A percentile compares a stretch with the other conserved stretches of the same genome.
These are phyloP conservation scores for Meles meles DNA, from an alignment of 2,113 vertebrate species.

Conservation along the genomic window DNA sequence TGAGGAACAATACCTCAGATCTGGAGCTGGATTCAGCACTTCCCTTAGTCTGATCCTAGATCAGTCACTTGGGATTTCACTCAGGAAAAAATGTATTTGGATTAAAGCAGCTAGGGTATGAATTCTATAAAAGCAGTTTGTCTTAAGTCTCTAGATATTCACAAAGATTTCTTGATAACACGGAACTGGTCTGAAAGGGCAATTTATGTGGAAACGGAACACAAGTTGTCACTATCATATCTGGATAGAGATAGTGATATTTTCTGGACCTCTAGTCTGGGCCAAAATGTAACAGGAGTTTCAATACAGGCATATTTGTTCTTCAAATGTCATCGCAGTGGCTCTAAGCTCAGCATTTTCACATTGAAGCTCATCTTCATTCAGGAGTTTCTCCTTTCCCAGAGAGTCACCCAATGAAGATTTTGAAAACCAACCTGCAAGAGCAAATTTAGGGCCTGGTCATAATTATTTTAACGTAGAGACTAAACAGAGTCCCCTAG, in stretches of 20 bases:
- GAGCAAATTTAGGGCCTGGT: neutral
- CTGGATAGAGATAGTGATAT: neutral
- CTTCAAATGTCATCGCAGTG: neutral
- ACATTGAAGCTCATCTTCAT: neutral
- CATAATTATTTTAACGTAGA: neutral
- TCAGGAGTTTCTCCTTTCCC: neutral
- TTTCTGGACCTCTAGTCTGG: neutral
- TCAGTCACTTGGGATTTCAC: neutral
- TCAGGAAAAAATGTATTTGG: neutral
- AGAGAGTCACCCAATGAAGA: neutral
- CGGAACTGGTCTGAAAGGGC: neutral
- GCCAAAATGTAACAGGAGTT: neutral
- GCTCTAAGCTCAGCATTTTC: neutral
- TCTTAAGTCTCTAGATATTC: neutral
- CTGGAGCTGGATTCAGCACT: neutral
- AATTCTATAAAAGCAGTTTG: neutral
- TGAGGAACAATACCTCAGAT: neutral
- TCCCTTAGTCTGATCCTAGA: neutral
- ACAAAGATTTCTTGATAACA: neutral
- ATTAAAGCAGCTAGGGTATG: neutral
- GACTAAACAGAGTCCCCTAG: neutral
- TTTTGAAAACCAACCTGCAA: slow-evolving; percentile 33
- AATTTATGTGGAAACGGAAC: neutral
- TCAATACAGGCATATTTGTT: neutral
- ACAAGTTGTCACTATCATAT: neutral